Base-by-base conservation (phyloP, 2,888 invertebrate species). In the Tetheella fluctuosa region DNA sequence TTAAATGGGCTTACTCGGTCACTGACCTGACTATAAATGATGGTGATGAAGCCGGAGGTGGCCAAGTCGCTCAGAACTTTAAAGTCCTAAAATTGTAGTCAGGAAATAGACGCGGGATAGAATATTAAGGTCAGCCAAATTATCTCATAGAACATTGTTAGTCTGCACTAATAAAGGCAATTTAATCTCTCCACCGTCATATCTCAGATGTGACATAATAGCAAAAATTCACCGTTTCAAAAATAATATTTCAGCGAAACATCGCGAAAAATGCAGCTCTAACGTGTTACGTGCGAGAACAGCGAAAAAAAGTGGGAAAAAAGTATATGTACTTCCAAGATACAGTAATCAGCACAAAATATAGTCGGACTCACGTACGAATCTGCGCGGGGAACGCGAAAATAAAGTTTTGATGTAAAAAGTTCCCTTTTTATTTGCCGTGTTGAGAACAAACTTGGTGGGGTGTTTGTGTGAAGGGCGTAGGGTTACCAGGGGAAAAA, bases 371-470 rank as follows among this genome's bases (percentile, higher is more conserved):
- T 84, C 91, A 90, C 92, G 92, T 92, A 89, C 89, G 86, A 88
- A 88, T 86, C 88, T 83, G 84, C 82, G 85, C 81, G 76, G 70
- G 77, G 77, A 73, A 79, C 73, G 80, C 55, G 78, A 81, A 80
- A 89, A 85, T 85, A 91, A 93, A 93, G 91, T 93, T 93, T 90
- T 91, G 93, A 93, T 93, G 93, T 93, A 91, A 93, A 93, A 93
- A 93, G 90, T 93, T 93, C 74, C 70, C 80, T 86, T 90, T 93
- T 92, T 90, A 91, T 90, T 86, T 80, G 84, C 77, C 80, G 79
- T 81, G 84, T 85, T 84, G 76, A 79, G 73, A 80, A 80, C 79
- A 81, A 85, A 84, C 79, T 86, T 81, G 68, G 69, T 57, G 59
- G 57, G 63, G 58, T 60, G 20, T 20, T 17, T 48, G 48, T 48